These are phyloP conservation scores for Epistrophe grossulariae DNA, from an alignment of 2,888 invertebrate genomes.

Conservation along the genomic window DNA sequence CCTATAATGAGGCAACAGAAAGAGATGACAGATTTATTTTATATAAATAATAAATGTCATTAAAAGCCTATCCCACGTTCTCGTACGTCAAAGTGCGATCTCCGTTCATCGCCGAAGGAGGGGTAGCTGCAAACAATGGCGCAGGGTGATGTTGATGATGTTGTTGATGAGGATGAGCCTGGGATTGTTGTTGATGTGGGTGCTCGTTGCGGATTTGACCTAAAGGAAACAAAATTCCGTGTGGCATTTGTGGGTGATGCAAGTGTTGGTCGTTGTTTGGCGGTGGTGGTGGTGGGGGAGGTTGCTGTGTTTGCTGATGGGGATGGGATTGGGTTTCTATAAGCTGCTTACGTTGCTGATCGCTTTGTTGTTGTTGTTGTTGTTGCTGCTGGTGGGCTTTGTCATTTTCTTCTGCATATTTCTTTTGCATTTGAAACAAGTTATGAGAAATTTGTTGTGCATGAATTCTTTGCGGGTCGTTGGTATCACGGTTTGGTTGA, in stretches of 20 bases:
- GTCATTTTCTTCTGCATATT: constrained; percentile 79
- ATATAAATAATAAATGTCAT: constrained; percentile 7
- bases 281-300: constrained; percentile 81
- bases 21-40: constrained; percentile 48
- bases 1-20: constrained; percentile 51
- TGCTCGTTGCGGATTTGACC: constrained; percentile 81
- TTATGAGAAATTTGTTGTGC: constrained; percentile 80
- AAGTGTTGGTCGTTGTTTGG: constrained; percentile 79
- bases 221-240: constrained; percentile 82
- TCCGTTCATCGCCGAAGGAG: constrained; percentile 80
- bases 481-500: constrained; percentile 56
- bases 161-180: constrained; percentile 80
- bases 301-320: constrained; percentile 80
- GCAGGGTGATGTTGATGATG: constrained; percentile 81
- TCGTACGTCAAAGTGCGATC: constrained; percentile 83
- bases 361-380: constrained; percentile 77
- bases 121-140: constrained; percentile 80
- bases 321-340: constrained; percentile 80
- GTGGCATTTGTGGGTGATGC: constrained; percentile 82
- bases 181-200: constrained; percentile 79
- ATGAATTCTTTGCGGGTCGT: constrained; percentile 77
- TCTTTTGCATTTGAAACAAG: constrained; percentile 81
- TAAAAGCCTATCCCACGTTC: constrained; percentile 81
- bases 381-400: constrained; percentile 81
- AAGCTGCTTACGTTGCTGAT: constrained; percentile 80